A percentile compares a stretch with the other conserved stretches of the same genome.
These are phyloP conservation scores for Oxyteleia sp. DNA, from an alignment of 2,888 invertebrate species.

Conservation along the genomic window DNA sequence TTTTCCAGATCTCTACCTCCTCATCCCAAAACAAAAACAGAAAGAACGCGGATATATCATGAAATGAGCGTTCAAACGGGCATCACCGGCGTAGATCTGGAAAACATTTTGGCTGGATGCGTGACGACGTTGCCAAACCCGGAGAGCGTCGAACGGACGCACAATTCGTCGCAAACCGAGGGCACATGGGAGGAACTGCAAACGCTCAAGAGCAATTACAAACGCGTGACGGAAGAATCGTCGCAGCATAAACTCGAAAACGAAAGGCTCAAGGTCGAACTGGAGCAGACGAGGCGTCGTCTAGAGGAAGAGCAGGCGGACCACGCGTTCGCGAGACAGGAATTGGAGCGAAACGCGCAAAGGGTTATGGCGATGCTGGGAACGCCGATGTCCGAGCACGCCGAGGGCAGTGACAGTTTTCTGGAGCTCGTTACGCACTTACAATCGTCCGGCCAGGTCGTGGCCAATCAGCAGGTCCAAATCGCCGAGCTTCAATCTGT, in stretches of 20 bases:
- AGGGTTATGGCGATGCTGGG: slow-evolving; percentile 90
- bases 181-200: slow-evolving; percentile 90
- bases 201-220: slow-evolving; percentile 89
- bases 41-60: slow-evolving; percentile 92
- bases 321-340: slow-evolving; percentile 92
- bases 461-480: slow-evolving; percentile 93
- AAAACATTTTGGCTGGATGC: slow-evolving; percentile 91
- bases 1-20: slow-evolving; percentile 88
- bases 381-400: slow-evolving; percentile 84
- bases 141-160: slow-evolving; percentile 87
- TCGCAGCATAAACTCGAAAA: slow-evolving; percentile 86
- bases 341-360: slow-evolving; percentile 92
- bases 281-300: slow-evolving; percentile 89
- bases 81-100: slow-evolving; percentile 91
- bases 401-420: slow-evolving; percentile 91
- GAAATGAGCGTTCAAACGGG: slow-evolving; percentile 94
- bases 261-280: slow-evolving; percentile 89
- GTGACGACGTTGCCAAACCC: slow-evolving; percentile 83
- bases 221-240: slow-evolving; percentile 88
- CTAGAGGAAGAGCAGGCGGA: slow-evolving; percentile 92
- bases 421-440: slow-evolving; percentile 93
- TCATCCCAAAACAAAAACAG: slow-evolving; percentile 87
- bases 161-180: slow-evolving; percentile 90
- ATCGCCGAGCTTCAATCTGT: slow-evolving; percentile 91
- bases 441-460: slow-evolving; percentile 92